These are phyloP conservation scores for Cantharis nigra DNA, from an alignment of 2,888 invertebrate species.

Conservation along the genomic window DNA sequence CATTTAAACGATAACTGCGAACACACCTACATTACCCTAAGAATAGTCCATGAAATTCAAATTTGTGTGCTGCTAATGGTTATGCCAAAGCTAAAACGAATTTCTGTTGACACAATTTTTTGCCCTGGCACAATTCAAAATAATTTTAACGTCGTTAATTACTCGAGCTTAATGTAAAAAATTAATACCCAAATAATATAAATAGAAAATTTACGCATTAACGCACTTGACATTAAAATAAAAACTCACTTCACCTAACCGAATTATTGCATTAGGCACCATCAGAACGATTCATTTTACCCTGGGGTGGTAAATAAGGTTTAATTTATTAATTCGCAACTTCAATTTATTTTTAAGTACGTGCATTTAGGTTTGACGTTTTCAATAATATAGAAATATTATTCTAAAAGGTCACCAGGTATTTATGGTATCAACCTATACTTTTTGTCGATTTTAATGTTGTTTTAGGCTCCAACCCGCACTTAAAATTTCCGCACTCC, in stretches of 20 bases:
- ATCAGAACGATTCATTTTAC: background rate
- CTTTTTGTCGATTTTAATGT: background rate
- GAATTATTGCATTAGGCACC: background rate
- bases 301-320: background rate
- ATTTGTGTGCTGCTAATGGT: slow-evolving; percentile 26
- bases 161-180: background rate
- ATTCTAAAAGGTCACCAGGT: background rate
- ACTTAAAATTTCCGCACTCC: background rate
- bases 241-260: background rate
- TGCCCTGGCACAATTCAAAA: background rate
- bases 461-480: background rate
- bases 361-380: background rate
- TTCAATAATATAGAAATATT: background rate
- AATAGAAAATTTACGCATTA: background rate
- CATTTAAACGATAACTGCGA: slow-evolving; percentile 28
- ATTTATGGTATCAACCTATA: background rate
- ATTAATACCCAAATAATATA: background rate
- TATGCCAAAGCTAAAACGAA: slow-evolving; percentile 23
- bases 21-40: slow-evolving; percentile 17
- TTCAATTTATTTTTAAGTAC: background rate
- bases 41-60: slow-evolving; percentile 30
- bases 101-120: background rate
- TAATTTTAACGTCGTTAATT: background rate
- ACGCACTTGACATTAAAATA: background rate
- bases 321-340: background rate